Conservation (phyloP, 2,113 vertebrate genomes). For the Pelusios castaneus region DNA sequence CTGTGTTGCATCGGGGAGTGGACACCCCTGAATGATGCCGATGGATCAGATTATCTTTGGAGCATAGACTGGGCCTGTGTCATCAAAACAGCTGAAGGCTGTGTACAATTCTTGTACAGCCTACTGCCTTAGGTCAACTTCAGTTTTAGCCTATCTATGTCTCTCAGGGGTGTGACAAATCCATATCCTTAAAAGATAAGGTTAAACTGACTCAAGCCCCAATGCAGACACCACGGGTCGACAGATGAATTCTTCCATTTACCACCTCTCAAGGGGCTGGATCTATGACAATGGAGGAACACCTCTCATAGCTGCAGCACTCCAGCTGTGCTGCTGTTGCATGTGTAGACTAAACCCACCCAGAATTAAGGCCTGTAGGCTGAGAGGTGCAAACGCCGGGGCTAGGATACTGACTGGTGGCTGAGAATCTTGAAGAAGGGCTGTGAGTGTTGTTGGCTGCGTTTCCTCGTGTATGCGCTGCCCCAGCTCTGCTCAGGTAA, state of each 20-base stretch:
- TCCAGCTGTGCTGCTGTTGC: too few species aligned
- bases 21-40: not conserved
- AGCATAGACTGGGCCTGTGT: not conserved
- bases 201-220: not conserved
- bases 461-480: too few species aligned
- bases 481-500: too few species aligned
- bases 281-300: not conserved
- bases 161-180: not conserved
- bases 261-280: not conserved
- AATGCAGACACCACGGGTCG: not conserved
- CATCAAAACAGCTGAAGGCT: not conserved
- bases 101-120: not conserved
- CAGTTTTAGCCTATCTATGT: not conserved
- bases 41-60: not conserved
- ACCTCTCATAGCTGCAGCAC: not conserved
- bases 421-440: not conserved
- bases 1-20: not conserved
- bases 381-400: not conserved
- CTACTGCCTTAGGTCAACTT: not conserved
- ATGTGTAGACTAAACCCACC: too few species aligned
- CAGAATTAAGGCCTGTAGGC: too few species aligned
- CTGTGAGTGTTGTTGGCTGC: too few species aligned
- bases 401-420: not conserved
- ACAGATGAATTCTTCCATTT: not conserved
- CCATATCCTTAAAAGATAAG: not conserved